Evolutionary conservation across 2,888 invertebrate species (phyloP), one percentile per base, ranked within the genome.

Genomic region (Parelbella ahira): DNA sequence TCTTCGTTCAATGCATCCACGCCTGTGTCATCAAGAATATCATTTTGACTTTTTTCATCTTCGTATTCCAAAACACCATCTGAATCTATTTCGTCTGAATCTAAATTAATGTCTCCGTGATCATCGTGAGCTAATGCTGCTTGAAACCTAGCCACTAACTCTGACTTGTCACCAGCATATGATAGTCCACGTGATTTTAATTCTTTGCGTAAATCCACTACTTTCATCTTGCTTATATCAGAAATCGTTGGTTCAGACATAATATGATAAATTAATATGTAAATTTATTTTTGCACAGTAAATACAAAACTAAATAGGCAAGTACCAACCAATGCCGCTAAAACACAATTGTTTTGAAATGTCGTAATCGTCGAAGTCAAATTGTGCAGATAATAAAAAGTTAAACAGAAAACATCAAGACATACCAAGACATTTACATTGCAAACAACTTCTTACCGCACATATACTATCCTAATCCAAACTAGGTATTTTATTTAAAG

Each of bases 191-290:
- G 91, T 48, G 91, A 80, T 75, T 96, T 96, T 38, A 97, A 75
- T 70, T 95, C 95, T 58, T 92, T 91, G 60, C 93, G 94, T 55
- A 97, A 83, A 72, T 97, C 96, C 6, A 94, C 92, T 19, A 97
- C 96, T 92, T 96, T 78, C 60, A 88, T 69, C 70, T 87, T 86
- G 45, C 51, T 68, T n/a, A 82, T 54, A 53, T 86, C 84, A 11
- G 56, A 53, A 8, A 58, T 49, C 23, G 63, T 58, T 3, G 66
- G 59, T 45, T 68, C 66, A n/a, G 66, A 63, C 63, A 69, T 67
- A 33, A 25, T 30, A 19, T 3, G 1, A 13, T 4, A n/a, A n/a
- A 19, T 15, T 15, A 3, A 15, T 15, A 11, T 18, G 2, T 25
- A 7, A 0, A 15, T 3, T 1, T 8, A 21, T 23, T 10, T 34